phyloP scores from a whole-genome alignment of 2,113 vertebrate genomes.

The Coreoperca whiteheadi region DNA sequence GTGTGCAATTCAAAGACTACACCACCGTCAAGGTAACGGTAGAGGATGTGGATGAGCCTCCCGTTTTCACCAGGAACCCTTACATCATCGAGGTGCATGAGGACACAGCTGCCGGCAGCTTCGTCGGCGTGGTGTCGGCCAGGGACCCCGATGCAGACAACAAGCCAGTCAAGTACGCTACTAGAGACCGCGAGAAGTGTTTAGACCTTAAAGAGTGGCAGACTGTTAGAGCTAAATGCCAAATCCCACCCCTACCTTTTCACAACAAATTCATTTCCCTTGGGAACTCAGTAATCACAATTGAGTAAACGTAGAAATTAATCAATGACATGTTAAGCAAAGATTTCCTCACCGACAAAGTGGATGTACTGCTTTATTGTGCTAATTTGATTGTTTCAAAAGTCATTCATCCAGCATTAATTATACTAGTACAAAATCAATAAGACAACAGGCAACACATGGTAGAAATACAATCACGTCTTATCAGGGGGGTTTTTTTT shows the following conservation, averaged over 20 bases:
- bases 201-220: neutral
- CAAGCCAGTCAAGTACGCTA: conserved; percentile 90
- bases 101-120: conserved; percentile 91
- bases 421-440: conserved; percentile 62
- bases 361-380: conserved; percentile 9
- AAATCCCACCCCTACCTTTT: neutral
- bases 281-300: neutral
- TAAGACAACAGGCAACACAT: conserved; percentile 50
- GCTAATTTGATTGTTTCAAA: conserved; percentile 45
- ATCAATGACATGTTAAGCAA: conserved; percentile 41
- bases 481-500: conserved; percentile 51
- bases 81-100: conserved; percentile 97
- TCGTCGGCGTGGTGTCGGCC: conserved; percentile 91
- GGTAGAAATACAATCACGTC: conserved; percentile 43
- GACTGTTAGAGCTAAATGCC: neutral
- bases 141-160: conserved; percentile 91
- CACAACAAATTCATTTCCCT: neutral
- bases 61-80: conserved; percentile 89
- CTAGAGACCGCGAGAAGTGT: neutral
- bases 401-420: conserved; percentile 57
- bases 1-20: conserved; percentile 94
- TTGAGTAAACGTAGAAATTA: conserved; percentile 31
- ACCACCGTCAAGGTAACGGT: conserved; percentile 91
- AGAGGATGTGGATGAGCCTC: conserved; percentile 93
- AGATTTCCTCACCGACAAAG: conserved; percentile 37